These are phyloP conservation scores for Lasioglossum lativentre DNA, from an alignment of 2,888 invertebrate genomes.

Conservation along the genomic window DNA sequence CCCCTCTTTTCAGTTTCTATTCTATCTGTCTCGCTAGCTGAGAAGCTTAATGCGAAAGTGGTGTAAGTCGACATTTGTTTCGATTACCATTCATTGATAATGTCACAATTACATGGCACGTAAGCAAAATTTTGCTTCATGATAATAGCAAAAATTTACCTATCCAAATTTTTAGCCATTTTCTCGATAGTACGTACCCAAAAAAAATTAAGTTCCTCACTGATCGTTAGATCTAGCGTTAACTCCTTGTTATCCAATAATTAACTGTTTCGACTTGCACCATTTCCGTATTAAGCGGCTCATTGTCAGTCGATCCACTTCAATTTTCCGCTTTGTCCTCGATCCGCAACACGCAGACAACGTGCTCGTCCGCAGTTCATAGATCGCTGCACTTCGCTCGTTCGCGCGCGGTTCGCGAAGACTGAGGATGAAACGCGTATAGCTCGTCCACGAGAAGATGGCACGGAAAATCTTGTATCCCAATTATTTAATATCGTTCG, in stretches of 20 bases:
- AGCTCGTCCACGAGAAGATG: not conserved
- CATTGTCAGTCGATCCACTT: not conserved
- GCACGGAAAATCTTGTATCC: not conserved
- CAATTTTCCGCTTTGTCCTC: slow-evolving; percentile 9
- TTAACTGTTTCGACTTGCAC: not conserved
- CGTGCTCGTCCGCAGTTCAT: not conserved
- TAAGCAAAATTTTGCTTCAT: too few relatives aligned
- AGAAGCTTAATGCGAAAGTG: not conserved
- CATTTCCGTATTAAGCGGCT: not conserved
- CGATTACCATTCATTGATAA: not conserved
- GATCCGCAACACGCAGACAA: slow-evolving; percentile 3
- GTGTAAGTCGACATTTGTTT: not conserved
- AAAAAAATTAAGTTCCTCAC: too few relatives aligned
- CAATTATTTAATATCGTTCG: not conserved
- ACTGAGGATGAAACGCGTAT: not conserved
- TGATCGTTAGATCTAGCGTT: too few relatives aligned
- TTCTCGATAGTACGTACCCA: too few relatives aligned
- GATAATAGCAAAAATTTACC: too few relatives aligned
- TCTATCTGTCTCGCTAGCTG: not conserved
- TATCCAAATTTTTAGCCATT: too few relatives aligned
- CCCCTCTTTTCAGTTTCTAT: slow-evolving; percentile 1
- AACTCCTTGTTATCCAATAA: not conserved
- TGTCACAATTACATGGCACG: too few relatives aligned
- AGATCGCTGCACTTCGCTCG: not conserved
- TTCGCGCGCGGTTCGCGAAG: not conserved